Evolutionary conservation across 2,888 invertebrate species (phyloP), one percentile per base, ranked within the genome.

Genomic region (Tethea ocularis): DNA sequence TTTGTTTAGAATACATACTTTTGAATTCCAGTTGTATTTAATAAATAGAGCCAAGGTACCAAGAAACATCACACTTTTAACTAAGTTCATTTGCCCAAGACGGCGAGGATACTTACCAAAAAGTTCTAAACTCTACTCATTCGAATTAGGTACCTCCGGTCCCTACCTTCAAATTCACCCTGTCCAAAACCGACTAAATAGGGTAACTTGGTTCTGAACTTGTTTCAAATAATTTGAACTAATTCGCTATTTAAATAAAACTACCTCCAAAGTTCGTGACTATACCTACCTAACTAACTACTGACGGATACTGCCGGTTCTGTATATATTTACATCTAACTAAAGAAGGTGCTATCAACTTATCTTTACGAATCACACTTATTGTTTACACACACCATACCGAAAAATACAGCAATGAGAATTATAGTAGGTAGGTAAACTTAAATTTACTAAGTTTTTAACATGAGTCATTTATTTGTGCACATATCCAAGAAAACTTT

Each of bases 51-150:
- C 13, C 13, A 33, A 33, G 33, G 2, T 46, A 46, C 20, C 20
- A 20, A 46, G 20, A 46, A 46, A 46, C 46, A 20, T 10, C 46
- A 46, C 11, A 46, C 15, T 10, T 46, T 20, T 46, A 46, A 46
- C 46, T 46, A 46, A 46, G 46, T 46, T 20, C 20, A 46, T 46
- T n/a, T 7, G 38, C 46, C 7, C 17, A 20, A 46, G 20, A 46
- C 10, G 46, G 20, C 20, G 46, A 46, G n/a, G 46, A 8, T 20
- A 46, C 46, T 46, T 20, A 46, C 46, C 20, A 46, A 46, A 46
- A 46, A 46, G 46, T 46, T 46, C 8, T 17, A 46, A n/a, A 46
- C 46, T 46, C 46, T 17, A 46, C 46, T 46, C 20, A 46, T 46
- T 46, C 46, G 46, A 20, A 46, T 46, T 46, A 24, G 24, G 24